Evolutionary conservation across 2,888 invertebrate species (phyloP).

Genomic region (Chloroclystis v-ata): DNA sequence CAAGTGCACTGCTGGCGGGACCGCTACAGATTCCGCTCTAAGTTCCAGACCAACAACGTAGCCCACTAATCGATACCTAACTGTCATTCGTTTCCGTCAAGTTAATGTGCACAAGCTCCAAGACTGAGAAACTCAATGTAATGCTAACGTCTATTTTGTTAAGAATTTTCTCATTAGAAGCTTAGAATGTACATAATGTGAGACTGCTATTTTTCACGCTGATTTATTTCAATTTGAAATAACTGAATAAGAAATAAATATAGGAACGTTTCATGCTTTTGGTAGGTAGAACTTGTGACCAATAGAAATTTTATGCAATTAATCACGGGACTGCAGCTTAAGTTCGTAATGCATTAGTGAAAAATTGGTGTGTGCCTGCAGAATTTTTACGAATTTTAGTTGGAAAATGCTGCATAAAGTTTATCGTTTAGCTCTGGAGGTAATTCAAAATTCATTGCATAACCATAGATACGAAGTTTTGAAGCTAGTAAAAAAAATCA

Average conservation of each 20-base stretch:
- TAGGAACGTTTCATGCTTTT: too few relatives aligned
- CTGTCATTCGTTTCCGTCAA: constrained; percentile 13
- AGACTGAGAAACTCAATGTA: constrained; percentile 15
- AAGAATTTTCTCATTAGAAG: constrained; percentile 2
- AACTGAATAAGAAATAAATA: neutral
- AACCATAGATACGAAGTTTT: neutral
- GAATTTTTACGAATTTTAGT: constrained; percentile 23
- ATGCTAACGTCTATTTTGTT: constrained; percentile 3
- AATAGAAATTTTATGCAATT: neutral
- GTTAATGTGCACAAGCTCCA: constrained; percentile 23
- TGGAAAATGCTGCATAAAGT: constrained; percentile 30
- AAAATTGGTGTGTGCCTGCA: constrained; percentile 25
- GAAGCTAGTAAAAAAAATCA: too few relatives aligned
- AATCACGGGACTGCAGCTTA: neutral
- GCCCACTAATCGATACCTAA: constrained; percentile 30
- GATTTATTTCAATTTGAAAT: neutral
- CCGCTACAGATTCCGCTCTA: constrained; percentile 57
- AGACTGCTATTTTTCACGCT: neutral
- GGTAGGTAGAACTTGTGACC: too few relatives aligned
- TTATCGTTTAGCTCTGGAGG: constrained; percentile 22
- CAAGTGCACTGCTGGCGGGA: constrained; percentile 77
- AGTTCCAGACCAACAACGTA: constrained; percentile 35
- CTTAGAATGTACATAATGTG: neutral
- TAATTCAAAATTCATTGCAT: constrained; percentile 25
- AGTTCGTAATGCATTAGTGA: constrained; percentile 8